These are phyloP conservation scores for Eospalax fontanierii DNA, from an alignment of 2,797 vertebrate genomes.

Conservation along the genomic window DNA sequence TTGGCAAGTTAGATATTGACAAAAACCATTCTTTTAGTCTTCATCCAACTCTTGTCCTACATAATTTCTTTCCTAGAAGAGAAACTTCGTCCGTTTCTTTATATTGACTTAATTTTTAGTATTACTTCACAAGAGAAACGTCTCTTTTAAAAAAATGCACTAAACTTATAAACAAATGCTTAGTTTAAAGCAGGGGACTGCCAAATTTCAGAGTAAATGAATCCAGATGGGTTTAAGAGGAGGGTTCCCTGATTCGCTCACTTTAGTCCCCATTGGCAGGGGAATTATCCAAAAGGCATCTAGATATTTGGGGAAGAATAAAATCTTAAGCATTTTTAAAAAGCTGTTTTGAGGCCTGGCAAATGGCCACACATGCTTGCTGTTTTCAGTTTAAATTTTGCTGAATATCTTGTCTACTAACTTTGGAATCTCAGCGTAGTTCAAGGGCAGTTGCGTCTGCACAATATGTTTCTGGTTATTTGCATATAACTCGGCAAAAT, in stretches of 20 bases:
- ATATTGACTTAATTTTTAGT: background rate
- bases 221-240: constrained; percentile 27
- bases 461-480: constrained; percentile 78
- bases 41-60: background rate
- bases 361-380: constrained; percentile 67
- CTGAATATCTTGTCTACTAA: constrained; percentile 67
- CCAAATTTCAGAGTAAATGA: constrained; percentile 58
- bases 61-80: constrained; percentile 30
- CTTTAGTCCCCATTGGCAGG: constrained; percentile 52
- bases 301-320: constrained; percentile 72
- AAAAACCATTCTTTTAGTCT: background rate
- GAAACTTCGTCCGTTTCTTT: constrained; percentile 17
- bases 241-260: constrained; percentile 9
- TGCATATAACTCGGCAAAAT: constrained; percentile 77
- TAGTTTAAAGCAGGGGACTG: constrained; percentile 61
- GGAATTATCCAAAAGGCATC: constrained; percentile 59
- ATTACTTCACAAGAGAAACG: constrained; percentile 50
- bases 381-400: constrained; percentile 75
- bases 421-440: constrained; percentile 63
- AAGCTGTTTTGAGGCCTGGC: constrained; percentile 66
- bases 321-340: constrained; percentile 47
- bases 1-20: background rate
- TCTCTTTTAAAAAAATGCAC: background rate
- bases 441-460: constrained; percentile 41
- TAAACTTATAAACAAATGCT: constrained; percentile 8